phyloP scores from a whole-genome alignment of 2,113 vertebrate genomes.

The Myiopsitta monachus region DNA sequence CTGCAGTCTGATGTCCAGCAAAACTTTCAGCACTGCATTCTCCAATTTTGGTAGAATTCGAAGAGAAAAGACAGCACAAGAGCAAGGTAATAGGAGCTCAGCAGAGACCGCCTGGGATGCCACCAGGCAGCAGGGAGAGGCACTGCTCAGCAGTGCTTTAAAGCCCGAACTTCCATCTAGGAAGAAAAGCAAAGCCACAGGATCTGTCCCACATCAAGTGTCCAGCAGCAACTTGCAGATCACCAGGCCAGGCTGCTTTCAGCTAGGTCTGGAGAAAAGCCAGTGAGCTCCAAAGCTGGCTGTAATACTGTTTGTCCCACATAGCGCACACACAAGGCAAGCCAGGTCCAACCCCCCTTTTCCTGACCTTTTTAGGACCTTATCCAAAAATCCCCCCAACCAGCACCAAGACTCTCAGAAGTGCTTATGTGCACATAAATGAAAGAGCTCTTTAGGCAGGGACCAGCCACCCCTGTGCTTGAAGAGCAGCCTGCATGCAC shows the following conservation, averaged over 20 bases:
- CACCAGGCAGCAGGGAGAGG: not conserved
- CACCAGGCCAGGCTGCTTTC: not conserved
- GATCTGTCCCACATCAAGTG: not conserved
- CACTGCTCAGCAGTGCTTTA: not conserved
- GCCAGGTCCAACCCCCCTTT: not conserved
- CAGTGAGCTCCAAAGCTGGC: not conserved
- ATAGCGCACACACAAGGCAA: fast-evolving
- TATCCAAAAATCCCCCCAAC: not conserved
- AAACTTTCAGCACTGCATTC: not conserved
- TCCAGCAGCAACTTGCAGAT: not conserved
- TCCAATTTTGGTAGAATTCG: not conserved
- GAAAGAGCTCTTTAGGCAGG: not conserved
- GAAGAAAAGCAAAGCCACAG: not conserved
- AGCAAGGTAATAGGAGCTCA: not conserved
- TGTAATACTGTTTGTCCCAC: not conserved
- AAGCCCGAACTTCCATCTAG: not conserved
- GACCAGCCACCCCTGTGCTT: not conserved
- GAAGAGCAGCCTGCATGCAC: not conserved
- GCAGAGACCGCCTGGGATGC: not conserved
- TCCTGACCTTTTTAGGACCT: not conserved
- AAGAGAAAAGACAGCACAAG: not conserved
- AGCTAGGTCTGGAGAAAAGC: not conserved
- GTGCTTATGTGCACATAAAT: not conserved
- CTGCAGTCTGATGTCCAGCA: not conserved
- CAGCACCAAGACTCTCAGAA: not conserved